Percentiles rank a stretch among this genome's conserved stretches.
Conservation (phyloP, 2,797 vertebrate genomes). For the Hyperoplus immaculatus region DNA sequence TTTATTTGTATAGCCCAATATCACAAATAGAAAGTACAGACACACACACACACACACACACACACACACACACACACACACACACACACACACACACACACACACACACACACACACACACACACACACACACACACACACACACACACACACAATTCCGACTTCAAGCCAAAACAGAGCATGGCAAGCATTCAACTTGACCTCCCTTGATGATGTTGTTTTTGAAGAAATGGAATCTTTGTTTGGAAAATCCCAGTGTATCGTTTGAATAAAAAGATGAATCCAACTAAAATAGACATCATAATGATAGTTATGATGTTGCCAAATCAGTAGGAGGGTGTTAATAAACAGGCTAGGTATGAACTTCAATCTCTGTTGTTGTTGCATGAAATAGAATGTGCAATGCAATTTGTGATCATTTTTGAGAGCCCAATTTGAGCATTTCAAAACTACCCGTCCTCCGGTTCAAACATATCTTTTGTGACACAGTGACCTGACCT, state of each 20-base stretch:
- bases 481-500: neutral
- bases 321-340: neutral
- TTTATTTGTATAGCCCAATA: too few species aligned
- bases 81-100: too few species aligned
- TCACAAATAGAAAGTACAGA: too few species aligned
- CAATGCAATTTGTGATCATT: neutral
- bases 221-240: neutral
- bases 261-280: conserved; percentile 3
- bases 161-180: neutral
- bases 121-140: neutral
- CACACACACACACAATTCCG: neutral
- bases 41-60: too few species aligned
- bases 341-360: neutral
- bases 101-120: neutral
- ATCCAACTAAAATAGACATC: neutral
- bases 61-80: too few species aligned
- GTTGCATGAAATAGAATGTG: neutral
- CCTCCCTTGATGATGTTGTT: too few species aligned
- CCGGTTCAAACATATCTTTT: neutral
- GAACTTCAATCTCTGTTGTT: neutral
- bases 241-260: neutral
- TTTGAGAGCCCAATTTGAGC: neutral
- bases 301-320: conserved; percentile 6
- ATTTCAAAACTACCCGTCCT: neutral
- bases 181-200: neutral